Evolutionary conservation across 2,797 vertebrate species (phyloP).

Genomic region (Dermochelys coriacea): DNA sequence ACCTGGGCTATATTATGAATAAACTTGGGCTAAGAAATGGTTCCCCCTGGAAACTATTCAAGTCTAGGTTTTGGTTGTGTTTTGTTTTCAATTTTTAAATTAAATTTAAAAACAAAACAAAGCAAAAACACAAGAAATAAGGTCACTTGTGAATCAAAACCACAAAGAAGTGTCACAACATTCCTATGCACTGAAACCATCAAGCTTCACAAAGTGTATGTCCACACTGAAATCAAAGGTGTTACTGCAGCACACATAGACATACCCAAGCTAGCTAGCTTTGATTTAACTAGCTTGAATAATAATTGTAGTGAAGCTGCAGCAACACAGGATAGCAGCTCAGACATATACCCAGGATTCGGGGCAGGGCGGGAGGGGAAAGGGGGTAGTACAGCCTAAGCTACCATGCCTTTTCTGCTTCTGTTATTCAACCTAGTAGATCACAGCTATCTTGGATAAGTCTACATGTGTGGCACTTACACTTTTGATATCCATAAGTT

Average conservation of each 20-base stretch:
- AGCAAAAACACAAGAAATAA: background rate
- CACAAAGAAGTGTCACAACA: background rate
- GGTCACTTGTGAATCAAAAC: background rate
- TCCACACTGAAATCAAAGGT: background rate
- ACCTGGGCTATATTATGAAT: background rate
- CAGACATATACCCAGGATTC: background rate
- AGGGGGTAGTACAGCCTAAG: background rate
- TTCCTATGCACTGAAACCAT: background rate
- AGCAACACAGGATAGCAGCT: background rate
- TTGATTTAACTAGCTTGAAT: background rate
- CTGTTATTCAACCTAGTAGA: background rate
- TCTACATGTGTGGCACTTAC: background rate
- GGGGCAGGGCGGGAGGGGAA: background rate
- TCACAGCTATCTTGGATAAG: background rate
- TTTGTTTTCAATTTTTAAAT: background rate
- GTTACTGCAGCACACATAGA: background rate
- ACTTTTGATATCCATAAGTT: background rate
- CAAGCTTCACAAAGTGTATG: background rate
- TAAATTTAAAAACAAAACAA: background rate
- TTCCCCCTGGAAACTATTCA: background rate
- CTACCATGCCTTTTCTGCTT: accelerated
- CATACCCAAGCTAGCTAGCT: background rate
- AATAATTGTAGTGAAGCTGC: background rate
- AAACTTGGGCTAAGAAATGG: background rate
- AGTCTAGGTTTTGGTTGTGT: background rate